Conservation (phyloP, 2,888 invertebrate species). For the Diadegma fenestrale region DNA sequence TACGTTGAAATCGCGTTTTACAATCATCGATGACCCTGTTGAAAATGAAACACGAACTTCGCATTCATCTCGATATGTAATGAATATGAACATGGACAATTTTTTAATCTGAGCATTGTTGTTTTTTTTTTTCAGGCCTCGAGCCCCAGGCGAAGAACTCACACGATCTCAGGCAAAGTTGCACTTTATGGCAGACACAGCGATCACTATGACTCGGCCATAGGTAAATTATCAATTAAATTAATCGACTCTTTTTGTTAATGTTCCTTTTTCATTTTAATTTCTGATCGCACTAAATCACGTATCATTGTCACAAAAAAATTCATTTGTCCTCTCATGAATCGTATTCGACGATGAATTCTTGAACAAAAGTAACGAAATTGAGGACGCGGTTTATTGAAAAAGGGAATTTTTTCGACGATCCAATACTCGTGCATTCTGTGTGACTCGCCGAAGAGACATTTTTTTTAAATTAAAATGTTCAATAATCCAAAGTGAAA, state of each 20-base stretch:
- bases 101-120: not conserved
- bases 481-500: not conserved
- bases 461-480: not conserved
- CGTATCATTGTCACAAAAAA: too few species aligned
- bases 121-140: slow-evolving; percentile 73
- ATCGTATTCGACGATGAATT: not conserved
- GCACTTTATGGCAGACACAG: slow-evolving; percentile 78
- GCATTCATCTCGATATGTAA: not conserved
- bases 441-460: not conserved
- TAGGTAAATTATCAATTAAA: slow-evolving; percentile 74
- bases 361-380: not conserved
- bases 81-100: not conserved
- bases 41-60: not conserved
- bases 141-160: slow-evolving; percentile 74
- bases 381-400: not conserved
- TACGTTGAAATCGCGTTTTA: too few species aligned
- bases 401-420: not conserved
- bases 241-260: not conserved
- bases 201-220: slow-evolving; percentile 79
- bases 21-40: too few species aligned
- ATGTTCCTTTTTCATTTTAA: not conserved
- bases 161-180: slow-evolving; percentile 66
- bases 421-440: not conserved
- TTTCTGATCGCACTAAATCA: not conserved
- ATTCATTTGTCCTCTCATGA: not conserved